These are phyloP conservation scores for Neotoma lepida DNA, from an alignment of 2,113 vertebrate species.

Conservation along the genomic window DNA sequence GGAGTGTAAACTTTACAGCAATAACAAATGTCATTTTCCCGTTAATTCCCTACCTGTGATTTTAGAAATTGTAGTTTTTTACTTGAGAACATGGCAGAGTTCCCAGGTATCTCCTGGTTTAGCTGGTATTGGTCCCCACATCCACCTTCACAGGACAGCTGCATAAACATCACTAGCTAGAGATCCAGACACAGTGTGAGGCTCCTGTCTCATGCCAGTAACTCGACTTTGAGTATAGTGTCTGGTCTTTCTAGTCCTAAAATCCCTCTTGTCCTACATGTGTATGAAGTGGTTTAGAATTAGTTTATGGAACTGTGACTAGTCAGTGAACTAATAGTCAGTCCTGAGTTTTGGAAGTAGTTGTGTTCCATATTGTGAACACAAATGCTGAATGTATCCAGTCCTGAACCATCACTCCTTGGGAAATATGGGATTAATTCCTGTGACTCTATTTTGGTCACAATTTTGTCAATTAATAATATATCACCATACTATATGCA, in stretches of 20 bases:
- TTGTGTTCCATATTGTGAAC: neutral
- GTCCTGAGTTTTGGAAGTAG: neutral
- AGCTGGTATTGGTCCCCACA: neutral
- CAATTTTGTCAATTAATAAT: neutral
- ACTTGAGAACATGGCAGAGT: neutral
- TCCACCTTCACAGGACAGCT: neutral
- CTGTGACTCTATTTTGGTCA: neutral
- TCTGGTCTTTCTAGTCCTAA: neutral
- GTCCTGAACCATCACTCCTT: neutral
- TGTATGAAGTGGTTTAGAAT: slow-evolving; percentile 1
- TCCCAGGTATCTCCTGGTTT: neutral
- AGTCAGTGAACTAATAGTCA: neutral
- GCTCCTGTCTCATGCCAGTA: neutral
- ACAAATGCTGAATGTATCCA: neutral
- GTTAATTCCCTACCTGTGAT: slow-evolving; percentile 26
- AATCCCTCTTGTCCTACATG: neutral
- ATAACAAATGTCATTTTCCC: slow-evolving; percentile 49
- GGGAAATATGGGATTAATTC: neutral
- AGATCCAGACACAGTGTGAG: no score
- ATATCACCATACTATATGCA: neutral
- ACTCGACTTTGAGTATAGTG: neutral
- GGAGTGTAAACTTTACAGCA: slow-evolving; percentile 50
- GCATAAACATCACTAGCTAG: neutral
- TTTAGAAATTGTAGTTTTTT: slow-evolving; percentile 54
- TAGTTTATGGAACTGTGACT: neutral